These are phyloP conservation scores for Antechinus flavipes DNA, from an alignment of 2,113 vertebrate genomes.

Conservation along the genomic window DNA sequence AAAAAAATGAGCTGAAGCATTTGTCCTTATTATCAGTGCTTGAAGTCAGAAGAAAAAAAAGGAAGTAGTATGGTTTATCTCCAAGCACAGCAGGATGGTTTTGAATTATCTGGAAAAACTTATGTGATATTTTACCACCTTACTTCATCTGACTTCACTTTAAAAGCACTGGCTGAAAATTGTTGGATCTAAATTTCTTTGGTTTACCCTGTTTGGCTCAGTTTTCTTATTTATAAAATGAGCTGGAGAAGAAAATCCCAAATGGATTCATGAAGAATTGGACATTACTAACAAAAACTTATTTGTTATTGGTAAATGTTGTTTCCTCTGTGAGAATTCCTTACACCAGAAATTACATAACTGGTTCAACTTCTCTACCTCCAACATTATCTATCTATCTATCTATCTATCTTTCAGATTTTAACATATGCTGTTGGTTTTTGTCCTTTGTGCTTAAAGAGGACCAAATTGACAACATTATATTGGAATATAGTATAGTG, in stretches of 20 bases:
- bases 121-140: not conserved
- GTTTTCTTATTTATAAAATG: not conserved
- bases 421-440: not conserved
- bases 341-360: not conserved
- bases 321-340: not conserved
- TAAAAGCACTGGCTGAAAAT: not conserved
- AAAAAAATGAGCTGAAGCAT: not conserved
- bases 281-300: not conserved
- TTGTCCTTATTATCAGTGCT: not conserved
- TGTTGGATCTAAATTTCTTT: too few species aligned
- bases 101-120: not conserved
- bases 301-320: not conserved
- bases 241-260: not conserved
- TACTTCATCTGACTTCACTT: not conserved
- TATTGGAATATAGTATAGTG: too few species aligned
- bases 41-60: not conserved
- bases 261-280: too few species aligned
- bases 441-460: not conserved
- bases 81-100: not conserved
- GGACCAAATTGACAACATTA: not conserved
- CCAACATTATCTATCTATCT: not conserved
- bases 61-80: not conserved
- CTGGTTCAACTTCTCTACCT: not conserved
- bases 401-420: not conserved
- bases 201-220: not conserved